Evolutionary conservation across 2,888 invertebrate species (phyloP).

Genomic region (Cloeon dipterum): DNA sequence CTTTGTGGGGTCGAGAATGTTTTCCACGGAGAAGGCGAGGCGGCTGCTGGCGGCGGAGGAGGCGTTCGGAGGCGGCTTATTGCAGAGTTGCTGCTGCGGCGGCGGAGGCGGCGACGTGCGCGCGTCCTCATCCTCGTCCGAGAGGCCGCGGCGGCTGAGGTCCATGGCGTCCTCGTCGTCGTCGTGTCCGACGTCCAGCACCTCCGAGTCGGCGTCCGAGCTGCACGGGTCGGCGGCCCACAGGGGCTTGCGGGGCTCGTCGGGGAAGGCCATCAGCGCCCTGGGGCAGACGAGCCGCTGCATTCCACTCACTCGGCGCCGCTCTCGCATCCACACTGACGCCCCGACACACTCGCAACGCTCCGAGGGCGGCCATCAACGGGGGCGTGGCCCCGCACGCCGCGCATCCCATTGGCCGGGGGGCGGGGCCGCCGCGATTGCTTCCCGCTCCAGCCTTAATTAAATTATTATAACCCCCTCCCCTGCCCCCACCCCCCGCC

Average conservation of each 20-base stretch:
- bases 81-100: no score
- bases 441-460: no score
- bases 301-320: no score
- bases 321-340: no score
- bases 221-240: neutral
- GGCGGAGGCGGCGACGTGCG: no score
- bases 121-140: conserved; percentile 6
- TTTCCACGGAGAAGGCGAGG: conserved; percentile 74
- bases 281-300: neutral
- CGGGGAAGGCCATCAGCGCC: neutral
- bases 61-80: conserved; percentile 3
- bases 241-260: neutral
- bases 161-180: conserved; percentile 8
- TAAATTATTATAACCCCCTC: no score
- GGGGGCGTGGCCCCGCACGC: no score
- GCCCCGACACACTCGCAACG: no score
- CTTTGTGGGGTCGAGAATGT: conserved; percentile 74
- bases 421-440: no score
- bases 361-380: no score
- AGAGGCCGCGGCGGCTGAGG: conserved; percentile 6
- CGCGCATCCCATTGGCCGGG: no score
- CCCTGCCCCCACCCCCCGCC: neutral
- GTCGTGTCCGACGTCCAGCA: conserved; percentile 7
- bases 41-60: conserved; percentile 15
- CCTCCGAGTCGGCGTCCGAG: conserved; percentile 3